Conservation (phyloP, 1,140 invertebrate species). For the Drosophila tani region DNA sequence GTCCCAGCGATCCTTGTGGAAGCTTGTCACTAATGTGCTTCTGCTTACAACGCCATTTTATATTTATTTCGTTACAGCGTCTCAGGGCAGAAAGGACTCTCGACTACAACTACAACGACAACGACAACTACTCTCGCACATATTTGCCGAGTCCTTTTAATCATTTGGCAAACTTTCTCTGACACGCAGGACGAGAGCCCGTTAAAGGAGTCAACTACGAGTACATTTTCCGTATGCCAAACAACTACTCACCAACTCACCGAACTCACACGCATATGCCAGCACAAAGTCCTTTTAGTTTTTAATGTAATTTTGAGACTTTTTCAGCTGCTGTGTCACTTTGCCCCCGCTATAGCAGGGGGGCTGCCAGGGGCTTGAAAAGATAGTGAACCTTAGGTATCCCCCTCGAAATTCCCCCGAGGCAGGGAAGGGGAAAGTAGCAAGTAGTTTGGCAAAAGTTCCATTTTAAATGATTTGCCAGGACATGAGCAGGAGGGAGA, state of each 20-base stretch:
- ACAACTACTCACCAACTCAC: conserved; percentile 62
- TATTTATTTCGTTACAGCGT: conserved; percentile 76
- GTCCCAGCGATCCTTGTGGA: neutral
- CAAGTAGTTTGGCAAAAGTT: conserved; percentile 15
- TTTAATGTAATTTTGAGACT: conserved; percentile 76
- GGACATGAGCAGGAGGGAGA: conserved; percentile 17
- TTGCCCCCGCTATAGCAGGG: conserved; percentile 15
- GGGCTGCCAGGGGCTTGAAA: neutral
- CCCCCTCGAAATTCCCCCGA: neutral
- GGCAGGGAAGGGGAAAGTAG: neutral
- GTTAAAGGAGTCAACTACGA: conserved; percentile 60
- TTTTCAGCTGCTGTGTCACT: conserved; percentile 73
- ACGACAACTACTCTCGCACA: conserved; percentile 54
- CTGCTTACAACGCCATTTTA: conserved; percentile 82
- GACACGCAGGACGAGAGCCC: conserved; percentile 68
- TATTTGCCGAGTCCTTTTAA: conserved; percentile 74
- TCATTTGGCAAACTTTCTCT: conserved; percentile 82
- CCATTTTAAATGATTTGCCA: conserved; percentile 35
- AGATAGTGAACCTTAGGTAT: conserved; percentile 6
- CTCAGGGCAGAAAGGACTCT: conserved; percentile 61
- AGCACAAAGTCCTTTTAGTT: conserved; percentile 67
- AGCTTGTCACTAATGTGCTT: conserved; percentile 72
- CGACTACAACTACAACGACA: conserved; percentile 47
- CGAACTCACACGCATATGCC: conserved; percentile 29
- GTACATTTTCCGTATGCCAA: conserved; percentile 72